These are phyloP conservation scores for Agrilus cyanescens DNA, from an alignment of 2,888 invertebrate species.

Conservation along the genomic window DNA sequence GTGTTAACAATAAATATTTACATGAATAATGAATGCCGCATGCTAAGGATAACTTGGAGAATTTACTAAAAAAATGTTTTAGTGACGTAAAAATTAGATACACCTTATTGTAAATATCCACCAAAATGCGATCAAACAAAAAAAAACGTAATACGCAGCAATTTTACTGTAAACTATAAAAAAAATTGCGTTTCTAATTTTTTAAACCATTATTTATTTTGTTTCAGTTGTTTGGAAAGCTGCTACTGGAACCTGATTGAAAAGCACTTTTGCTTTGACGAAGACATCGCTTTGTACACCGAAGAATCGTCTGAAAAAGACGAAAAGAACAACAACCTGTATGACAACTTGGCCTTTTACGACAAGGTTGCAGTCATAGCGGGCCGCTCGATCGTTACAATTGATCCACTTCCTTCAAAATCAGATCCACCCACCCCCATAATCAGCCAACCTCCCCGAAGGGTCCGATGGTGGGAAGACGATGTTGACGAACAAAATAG, in stretches of 20 bases:
- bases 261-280: constrained; percentile 61
- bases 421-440: constrained; percentile 19
- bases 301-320: constrained; percentile 30
- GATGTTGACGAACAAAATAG: constrained; percentile 13
- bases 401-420: constrained; percentile 28
- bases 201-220: constrained; percentile 4
- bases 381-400: constrained; percentile 32
- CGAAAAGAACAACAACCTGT: constrained; percentile 27
- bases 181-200: too few relatives aligned
- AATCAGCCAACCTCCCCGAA: constrained; percentile 16
- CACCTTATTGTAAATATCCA: too few relatives aligned
- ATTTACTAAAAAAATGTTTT: too few relatives aligned
- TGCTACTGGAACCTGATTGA: constrained; percentile 64
- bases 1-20: too few relatives aligned
- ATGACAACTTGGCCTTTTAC: constrained; percentile 35
- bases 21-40: too few relatives aligned
- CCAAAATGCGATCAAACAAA: too few relatives aligned
- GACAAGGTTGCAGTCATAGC: constrained; percentile 35
- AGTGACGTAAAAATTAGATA: too few relatives aligned
- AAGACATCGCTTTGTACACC: constrained; percentile 49
- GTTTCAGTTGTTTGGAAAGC: constrained; percentile 54
- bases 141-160: too few relatives aligned
- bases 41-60: too few relatives aligned
- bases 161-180: too few relatives aligned
- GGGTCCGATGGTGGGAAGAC: constrained; percentile 22